Evolutionary conservation across 2,888 invertebrate genomes (phyloP).

Genomic region (Diarsia mendica): DNA sequence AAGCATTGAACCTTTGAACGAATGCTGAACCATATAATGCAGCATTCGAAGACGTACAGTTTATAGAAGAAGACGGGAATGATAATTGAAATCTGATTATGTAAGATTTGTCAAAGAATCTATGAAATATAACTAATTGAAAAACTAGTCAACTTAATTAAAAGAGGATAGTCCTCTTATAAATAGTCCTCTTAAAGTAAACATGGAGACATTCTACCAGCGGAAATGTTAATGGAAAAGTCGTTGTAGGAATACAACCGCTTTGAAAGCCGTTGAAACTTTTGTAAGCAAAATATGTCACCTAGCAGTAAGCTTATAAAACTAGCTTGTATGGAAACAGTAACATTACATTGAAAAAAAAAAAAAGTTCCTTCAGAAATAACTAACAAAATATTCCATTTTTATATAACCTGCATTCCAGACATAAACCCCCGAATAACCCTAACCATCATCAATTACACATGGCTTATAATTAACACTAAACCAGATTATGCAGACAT

Average conservation of each 20-base stretch:
- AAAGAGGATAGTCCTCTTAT: too few species aligned
- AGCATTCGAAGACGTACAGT: neutral
- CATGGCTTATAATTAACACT: constrained; percentile 35
- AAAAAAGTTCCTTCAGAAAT: neutral
- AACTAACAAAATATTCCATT: neutral
- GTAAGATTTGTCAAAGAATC: neutral
- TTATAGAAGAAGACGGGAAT: neutral
- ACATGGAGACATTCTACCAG: neutral
- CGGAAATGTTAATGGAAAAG: neutral
- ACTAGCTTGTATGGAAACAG: neutral
- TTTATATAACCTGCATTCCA: constrained; percentile 4
- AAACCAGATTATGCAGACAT: constrained; percentile 47
- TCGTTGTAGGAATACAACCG: neutral
- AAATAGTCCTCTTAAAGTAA: neutral
- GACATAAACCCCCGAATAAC: constrained; percentile 25
- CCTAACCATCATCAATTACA: constrained; percentile 33
- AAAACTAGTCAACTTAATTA: neutral
- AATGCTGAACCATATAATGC: neutral
- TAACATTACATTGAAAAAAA: neutral
- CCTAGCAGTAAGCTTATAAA: neutral
- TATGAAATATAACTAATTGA: too few species aligned
- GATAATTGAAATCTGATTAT: neutral
- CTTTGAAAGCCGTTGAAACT: neutral
- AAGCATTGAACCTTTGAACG: constrained; percentile 8
- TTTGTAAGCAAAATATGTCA: neutral